Base-by-base conservation (phyloP, 2,888 invertebrate species). In the Leucophora obtusa region DNA sequence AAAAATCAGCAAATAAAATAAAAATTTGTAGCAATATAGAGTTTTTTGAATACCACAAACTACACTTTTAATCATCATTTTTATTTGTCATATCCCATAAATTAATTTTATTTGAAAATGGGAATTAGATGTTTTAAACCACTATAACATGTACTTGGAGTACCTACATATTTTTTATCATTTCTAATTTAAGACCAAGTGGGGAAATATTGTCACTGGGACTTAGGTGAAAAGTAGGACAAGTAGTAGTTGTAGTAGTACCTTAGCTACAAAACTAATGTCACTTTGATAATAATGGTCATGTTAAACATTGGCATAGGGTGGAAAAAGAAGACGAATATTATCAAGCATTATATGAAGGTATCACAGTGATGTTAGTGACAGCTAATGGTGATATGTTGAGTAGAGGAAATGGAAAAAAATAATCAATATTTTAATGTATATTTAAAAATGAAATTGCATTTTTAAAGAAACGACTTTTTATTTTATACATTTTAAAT, bases 241-340 rank as follows among this genome's bases (percentile, higher is more conserved):
- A 47, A 10, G 59, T 11, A 59, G 35, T 24, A 21, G 11, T n/a
- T n/a, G 1, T 14, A 14, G 11, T 53, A 15, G 51, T 38, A 43
- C 73, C 11, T 17, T 50, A 50, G 51, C 43, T 35, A 24, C 21
- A 38, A 59, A 73, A 63, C 68, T 58, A 73, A 72, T 78, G 68
- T 73, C 72, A 73, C 68, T 51, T 69, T 58, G 72, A 73, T 63
- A 58, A 59, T 73, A 69, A 72, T 66, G 72, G 60, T 68, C 58
- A 72, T 68, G 78, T 78, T 63, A 38, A 68, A 63, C 59, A 59
- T 65, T 71, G 28, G 47, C 54, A 60, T 66, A 47, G 53, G 71
- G 43, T 43, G 59, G 60, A 6, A 60, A 69, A 62, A 47, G 62
- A 6, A 62, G 60, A 35, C 50, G 50, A 56, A 21, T 15, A 43